Evolutionary conservation across 2,113 vertebrate genomes (phyloP).

Genomic region (Sigmodon hispidus): DNA sequence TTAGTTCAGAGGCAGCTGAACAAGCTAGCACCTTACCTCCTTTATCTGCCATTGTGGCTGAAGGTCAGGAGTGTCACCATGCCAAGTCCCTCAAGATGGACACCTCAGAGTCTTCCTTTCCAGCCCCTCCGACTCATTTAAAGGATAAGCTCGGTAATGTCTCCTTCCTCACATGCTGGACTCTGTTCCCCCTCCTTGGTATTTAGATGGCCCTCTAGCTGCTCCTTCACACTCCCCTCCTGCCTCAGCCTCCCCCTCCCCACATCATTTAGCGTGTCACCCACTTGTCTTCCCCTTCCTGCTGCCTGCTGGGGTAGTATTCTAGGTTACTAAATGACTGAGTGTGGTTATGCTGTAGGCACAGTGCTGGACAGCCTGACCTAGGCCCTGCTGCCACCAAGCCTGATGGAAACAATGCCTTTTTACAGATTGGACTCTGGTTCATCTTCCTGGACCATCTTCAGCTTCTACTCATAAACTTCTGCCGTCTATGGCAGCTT

Average conservation of each 20-base stretch:
- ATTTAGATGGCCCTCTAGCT: neutral
- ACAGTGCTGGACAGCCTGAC: neutral
- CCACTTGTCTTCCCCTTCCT: neutral
- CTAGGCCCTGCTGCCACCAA: neutral
- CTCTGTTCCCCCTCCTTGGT: slow-evolving; percentile 4
- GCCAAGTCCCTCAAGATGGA: neutral
- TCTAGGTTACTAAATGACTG: neutral
- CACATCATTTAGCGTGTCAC: neutral
- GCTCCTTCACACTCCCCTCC: neutral
- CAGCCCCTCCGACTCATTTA: neutral
- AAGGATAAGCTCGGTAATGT: neutral
- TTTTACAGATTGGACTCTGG: neutral
- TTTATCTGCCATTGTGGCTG: neutral
- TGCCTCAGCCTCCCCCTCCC: neutral
- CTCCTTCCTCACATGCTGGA: neutral
- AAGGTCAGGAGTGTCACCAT: neutral
- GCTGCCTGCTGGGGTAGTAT: neutral
- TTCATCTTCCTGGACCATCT: slow-evolving; percentile 2
- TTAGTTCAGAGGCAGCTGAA: neutral
- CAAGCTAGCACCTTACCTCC: neutral
- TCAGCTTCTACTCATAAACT: neutral
- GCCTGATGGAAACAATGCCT: neutral
- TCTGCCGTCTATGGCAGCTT: neutral
- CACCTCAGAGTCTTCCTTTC: neutral
- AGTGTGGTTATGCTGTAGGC: neutral